phyloP scores from a whole-genome alignment of 2,113 vertebrate genomes.

The Aspiorhynchus laticeps region DNA sequence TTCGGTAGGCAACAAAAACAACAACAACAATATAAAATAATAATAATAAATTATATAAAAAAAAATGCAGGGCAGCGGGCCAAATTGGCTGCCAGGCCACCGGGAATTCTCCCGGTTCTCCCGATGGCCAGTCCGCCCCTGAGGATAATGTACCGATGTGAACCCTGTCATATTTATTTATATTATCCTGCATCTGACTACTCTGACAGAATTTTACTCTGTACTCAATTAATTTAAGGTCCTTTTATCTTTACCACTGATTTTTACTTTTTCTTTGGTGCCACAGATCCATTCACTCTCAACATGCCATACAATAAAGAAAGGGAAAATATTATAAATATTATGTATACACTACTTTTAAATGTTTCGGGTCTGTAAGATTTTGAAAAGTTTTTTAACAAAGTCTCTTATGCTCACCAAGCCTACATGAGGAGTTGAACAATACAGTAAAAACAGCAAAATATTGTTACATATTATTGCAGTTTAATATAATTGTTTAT shows the following conservation, averaged over 20 bases:
- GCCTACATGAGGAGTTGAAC: neutral
- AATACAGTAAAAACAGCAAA: neutral
- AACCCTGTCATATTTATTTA: neutral
- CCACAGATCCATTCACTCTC: neutral
- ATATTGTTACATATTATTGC: neutral
- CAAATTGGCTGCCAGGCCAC: no score
- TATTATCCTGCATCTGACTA: neutral
- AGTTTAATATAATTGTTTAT: neutral
- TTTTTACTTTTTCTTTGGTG: neutral
- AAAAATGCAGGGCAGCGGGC: no score
- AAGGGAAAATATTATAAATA: neutral
- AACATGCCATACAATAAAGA: neutral
- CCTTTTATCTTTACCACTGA: neutral
- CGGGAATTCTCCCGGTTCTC: no score
- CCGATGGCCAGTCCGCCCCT: no score
- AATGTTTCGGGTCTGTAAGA: neutral
- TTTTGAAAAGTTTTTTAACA: neutral
- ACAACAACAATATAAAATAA: no score
- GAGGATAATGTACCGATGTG: conserved; percentile 23
- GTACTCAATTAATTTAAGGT: neutral
- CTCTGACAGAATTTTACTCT: neutral
- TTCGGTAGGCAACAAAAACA: no score
- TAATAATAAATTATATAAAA: no score
- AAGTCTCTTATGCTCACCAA: neutral
- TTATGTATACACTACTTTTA: neutral